Evolutionary conservation across 2,888 invertebrate species (phyloP).

Genomic region (Ophioninae sp.): DNA sequence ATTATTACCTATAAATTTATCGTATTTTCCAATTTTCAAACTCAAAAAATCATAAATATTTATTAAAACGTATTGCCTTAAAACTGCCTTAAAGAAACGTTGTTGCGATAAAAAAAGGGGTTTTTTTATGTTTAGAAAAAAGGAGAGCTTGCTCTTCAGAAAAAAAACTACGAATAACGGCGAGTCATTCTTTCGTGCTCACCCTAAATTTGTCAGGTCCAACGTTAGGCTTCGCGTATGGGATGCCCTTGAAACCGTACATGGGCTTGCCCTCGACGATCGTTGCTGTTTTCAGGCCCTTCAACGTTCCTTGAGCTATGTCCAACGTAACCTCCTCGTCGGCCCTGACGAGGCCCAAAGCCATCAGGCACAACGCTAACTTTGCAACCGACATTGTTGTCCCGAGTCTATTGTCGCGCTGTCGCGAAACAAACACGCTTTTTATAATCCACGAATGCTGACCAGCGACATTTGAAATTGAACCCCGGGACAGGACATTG

Average conservation of each 20-base stretch:
- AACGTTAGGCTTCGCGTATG: slow-evolving; percentile 74
- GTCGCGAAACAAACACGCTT: slow-evolving; percentile 15
- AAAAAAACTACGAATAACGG: background rate
- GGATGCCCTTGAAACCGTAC: slow-evolving; percentile 77
- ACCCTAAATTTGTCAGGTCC: slow-evolving; percentile 74
- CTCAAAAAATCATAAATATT: no score
- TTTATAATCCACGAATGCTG: slow-evolving; percentile 58
- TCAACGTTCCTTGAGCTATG: slow-evolving; percentile 74
- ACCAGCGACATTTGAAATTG: slow-evolving; percentile 42
- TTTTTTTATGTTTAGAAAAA: no score
- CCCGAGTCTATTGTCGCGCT: slow-evolving; percentile 33
- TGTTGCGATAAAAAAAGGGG: no score
- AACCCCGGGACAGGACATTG: slow-evolving; percentile 64
- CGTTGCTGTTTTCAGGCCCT: slow-evolving; percentile 72
- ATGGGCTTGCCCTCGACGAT: slow-evolving; percentile 67
- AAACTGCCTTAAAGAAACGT: no score
- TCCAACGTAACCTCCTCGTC: slow-evolving; percentile 71
- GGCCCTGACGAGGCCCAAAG: slow-evolving; percentile 57
- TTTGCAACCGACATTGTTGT: slow-evolving; percentile 69
- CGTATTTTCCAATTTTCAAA: no score
- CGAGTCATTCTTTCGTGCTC: slow-evolving; percentile 26
- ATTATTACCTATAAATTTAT: no score
- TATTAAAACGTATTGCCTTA: no score
- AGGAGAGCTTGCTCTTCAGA: no score
- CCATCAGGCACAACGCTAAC: slow-evolving; percentile 62